Evolutionary conservation across 30 jellyfish, hydroid and myxozoan genomes (phyloP), one percentile per base, ranked within the genome.

Genomic region (Nemopilema nomurai): DNA sequence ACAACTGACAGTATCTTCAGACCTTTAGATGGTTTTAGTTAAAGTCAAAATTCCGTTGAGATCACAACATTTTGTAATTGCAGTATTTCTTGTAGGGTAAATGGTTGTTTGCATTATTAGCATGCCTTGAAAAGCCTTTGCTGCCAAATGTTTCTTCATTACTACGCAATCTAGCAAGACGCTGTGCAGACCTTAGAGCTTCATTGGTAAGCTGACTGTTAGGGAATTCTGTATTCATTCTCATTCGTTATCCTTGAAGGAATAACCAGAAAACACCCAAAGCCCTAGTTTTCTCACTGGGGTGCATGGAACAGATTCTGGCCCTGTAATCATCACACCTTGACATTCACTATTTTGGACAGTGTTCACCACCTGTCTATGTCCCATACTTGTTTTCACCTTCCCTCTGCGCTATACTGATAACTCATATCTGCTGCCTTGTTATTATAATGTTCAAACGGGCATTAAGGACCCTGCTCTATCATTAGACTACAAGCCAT

Each of bases 151-250:
- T 74, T 4, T 79, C 93, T 17, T 85, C 93, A 33, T 62, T 74
- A 77, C 77, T 85, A 7, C 85, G 93, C 67, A 85, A 51, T 28
- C 68, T 85, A 50, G 93, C 93, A 23, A 74, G 88, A 73, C 74
- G 93, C 41, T 76, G 87, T 62, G 93, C 93, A 1, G 93, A 85
- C 32, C 79, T 85, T 17, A 71, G 93, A 28, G 93, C 93, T 4
- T 85, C 77, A 16, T 21, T 85, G 77, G 93, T 85, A 67, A 33
- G 83, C 25, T 67, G 21, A 9, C 21, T 28, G 21, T 28, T 70
- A 17, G 0, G 4, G 18, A 50, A 67, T 20, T 67, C 18, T 24
- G 8, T 63, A 24, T 24, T 63, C 22, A 22, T 66, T 66, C 22
- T 66, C 9, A 22, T 27, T 66, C 29, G 19, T 9, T 51, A 51